Percentiles rank a stretch among this genome's conserved stretches.
phyloP scores from a whole-genome alignment of 1,140 invertebrate species.

The Trichomalopsis sarcophagae region DNA sequence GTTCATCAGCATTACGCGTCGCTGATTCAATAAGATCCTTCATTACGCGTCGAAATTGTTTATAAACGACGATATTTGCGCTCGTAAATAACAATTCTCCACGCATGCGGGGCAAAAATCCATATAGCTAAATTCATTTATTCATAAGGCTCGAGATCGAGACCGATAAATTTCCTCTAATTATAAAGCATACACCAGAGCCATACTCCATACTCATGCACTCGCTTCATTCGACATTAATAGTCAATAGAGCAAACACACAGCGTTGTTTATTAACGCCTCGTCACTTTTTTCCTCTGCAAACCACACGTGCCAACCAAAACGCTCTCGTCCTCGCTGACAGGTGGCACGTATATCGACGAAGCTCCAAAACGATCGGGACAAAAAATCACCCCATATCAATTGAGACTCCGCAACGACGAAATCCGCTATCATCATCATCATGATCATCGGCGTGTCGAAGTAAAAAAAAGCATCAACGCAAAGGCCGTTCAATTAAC shows the following conservation, averaged over 20 bases:
- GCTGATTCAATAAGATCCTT: not conserved
- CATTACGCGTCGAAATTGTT: not conserved
- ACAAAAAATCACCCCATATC: too few species aligned
- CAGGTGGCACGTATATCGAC: too few species aligned
- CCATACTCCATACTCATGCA: not conserved
- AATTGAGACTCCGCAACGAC: too few species aligned
- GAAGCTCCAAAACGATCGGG: too few species aligned
- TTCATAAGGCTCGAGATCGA: not conserved
- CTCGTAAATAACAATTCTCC: not conserved
- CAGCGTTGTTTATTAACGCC: not conserved
- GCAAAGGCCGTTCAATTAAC: not conserved
- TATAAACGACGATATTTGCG: not conserved
- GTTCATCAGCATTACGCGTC: not conserved
- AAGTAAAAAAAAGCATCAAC: not conserved
- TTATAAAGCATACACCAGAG: not conserved
- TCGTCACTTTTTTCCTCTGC: not conserved
- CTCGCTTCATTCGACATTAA: not conserved
- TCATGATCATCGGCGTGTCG: too few species aligned
- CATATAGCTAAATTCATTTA: conserved; percentile 14
- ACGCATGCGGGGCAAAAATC: not conserved
- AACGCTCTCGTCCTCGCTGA: too few species aligned
- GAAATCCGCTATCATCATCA: too few species aligned
- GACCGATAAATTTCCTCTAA: conserved; percentile 19
- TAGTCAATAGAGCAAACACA: not conserved
- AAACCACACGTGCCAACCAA: too few species aligned